Conservation (phyloP, 1,140 invertebrate species). For the Penaeus indicus region DNA sequence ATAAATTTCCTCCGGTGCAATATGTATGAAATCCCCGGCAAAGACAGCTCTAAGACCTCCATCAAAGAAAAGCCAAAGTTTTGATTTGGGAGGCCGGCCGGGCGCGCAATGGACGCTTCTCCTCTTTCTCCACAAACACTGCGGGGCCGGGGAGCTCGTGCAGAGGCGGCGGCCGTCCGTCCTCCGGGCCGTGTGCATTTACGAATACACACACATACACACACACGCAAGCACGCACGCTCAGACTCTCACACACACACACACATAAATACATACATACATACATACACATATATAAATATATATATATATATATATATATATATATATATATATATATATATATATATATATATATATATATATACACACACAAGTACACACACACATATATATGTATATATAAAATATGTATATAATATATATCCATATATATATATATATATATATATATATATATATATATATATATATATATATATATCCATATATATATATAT, state of each 20-base stretch:
- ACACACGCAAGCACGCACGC: not conserved
- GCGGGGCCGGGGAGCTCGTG: not conserved
- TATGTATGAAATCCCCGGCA: conserved; percentile 20
- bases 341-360: not conserved
- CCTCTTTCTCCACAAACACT: too few species aligned
- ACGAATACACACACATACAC: not conserved
- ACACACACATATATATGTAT: not conserved
- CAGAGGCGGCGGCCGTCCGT: not conserved
- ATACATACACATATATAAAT: conserved; percentile 2
- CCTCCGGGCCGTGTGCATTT: not conserved
- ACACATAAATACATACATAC: not conserved
- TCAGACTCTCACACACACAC: not conserved
- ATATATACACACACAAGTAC: not conserved
- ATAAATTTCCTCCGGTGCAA: not conserved
- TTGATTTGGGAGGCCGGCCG: not conserved
- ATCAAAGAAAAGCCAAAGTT: conserved; percentile 17
- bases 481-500: too few species aligned
- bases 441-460: too few species aligned
- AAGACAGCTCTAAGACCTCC: conserved; percentile 5
- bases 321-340: not conserved
- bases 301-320: conserved; percentile 10
- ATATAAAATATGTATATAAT: too few species aligned
- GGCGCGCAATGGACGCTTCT: not conserved
- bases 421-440: too few species aligned
- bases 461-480: too few species aligned